Conservation (phyloP, 2,888 invertebrate species). For the Hedychridium roseum region DNA sequence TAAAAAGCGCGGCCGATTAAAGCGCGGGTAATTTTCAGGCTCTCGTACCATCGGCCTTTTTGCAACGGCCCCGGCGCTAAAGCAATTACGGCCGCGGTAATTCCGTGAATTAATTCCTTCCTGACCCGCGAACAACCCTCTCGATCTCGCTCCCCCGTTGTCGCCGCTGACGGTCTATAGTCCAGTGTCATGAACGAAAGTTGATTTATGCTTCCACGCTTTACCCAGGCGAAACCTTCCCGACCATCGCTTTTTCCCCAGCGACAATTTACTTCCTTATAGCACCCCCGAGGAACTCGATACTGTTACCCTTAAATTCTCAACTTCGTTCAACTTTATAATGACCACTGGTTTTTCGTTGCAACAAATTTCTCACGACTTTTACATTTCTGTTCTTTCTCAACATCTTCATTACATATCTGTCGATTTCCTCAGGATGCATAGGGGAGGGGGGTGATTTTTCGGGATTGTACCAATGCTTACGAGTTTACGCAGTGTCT, state of each 20-base stretch:
- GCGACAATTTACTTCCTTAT: not conserved
- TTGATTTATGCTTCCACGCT: not conserved
- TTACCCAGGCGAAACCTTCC: no score
- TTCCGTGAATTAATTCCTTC: constrained; percentile 40
- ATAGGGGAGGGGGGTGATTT: no score
- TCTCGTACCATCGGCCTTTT: constrained; percentile 35
- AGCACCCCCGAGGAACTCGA: constrained; percentile 12
- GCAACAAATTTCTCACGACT: no score
- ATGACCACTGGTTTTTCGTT: no score
- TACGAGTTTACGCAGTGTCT: no score
- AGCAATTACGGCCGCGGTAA: constrained; percentile 42
- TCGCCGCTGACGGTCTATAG: not conserved
- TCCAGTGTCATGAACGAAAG: not conserved
- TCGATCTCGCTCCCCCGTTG: constrained; percentile 13
- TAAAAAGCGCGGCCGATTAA: constrained; percentile 37
- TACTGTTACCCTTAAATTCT: no score
- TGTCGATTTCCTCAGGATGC: no score
- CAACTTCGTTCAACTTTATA: no score
- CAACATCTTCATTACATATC: no score
- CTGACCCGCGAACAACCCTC: constrained; percentile 17
- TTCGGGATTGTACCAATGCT: no score
- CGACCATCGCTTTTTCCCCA: not conserved
- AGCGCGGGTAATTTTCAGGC: constrained; percentile 47
- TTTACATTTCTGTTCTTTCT: no score
- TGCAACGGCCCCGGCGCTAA: constrained; percentile 29